These are phyloP conservation scores for Gypaetus barbatus DNA, from an alignment of 2,797 vertebrate genomes.

Conservation along the genomic window DNA sequence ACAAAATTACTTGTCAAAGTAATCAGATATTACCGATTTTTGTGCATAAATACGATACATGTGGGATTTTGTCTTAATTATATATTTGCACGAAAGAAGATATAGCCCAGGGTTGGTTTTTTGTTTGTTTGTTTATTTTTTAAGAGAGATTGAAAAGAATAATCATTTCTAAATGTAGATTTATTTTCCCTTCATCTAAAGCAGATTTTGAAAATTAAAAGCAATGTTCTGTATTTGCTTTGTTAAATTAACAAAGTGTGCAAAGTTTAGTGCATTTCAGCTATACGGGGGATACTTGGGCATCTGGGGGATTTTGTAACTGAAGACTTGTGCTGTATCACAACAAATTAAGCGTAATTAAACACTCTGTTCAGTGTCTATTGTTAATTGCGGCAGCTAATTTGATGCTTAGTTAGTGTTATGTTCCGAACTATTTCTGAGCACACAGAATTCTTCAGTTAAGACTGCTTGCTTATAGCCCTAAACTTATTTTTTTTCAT, in stretches of 20 bases:
- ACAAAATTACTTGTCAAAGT: slow-evolving; percentile 73
- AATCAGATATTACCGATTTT: slow-evolving; percentile 71
- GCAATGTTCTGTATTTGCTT: neutral
- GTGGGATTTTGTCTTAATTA: slow-evolving; percentile 42
- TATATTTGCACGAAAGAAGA: slow-evolving; percentile 23
- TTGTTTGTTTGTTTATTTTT: neutral
- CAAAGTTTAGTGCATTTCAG: slow-evolving; percentile 43
- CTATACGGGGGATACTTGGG: neutral
- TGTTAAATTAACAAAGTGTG: slow-evolving; percentile 1
- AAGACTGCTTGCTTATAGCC: slow-evolving; percentile 39
- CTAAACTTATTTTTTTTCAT: slow-evolving; percentile 52
- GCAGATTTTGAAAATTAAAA: slow-evolving; percentile 16
- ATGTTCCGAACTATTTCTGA: slow-evolving; percentile 55
- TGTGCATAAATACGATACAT: slow-evolving; percentile 48
- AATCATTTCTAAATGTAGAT: neutral
- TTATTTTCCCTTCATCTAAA: slow-evolving; percentile 17
- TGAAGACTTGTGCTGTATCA: slow-evolving; percentile 55
- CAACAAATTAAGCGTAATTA: slow-evolving; percentile 68
- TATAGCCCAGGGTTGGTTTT: neutral
- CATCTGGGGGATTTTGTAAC: slow-evolving; percentile 46
- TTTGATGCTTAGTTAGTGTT: slow-evolving; percentile 67
- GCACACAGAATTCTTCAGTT: slow-evolving; percentile 38
- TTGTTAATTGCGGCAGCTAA: slow-evolving; percentile 72
- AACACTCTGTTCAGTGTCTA: slow-evolving; percentile 70
- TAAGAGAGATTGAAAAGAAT: neutral